Evolutionary conservation across 2,888 invertebrate genomes (phyloP), one percentile per base, ranked within the genome.

Genomic region (Hypsopygia costalis): DNA sequence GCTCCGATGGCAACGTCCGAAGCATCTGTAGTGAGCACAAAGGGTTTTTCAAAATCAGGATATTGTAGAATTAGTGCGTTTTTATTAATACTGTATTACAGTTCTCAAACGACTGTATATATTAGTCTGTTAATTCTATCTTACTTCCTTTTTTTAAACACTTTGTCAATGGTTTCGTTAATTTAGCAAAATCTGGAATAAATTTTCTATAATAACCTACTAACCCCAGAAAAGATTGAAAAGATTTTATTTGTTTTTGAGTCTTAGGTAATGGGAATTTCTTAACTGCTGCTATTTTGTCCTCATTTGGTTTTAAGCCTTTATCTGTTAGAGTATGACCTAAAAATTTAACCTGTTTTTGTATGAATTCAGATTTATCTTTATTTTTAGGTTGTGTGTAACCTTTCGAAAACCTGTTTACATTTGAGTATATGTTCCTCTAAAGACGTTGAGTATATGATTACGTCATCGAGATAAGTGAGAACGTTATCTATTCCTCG

Each of bases 391-490:
- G 1, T 60, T 62, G 11, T 49, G 16, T 16, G 44, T 22, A 59
- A 53, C 37, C 59, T 39, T 0, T 61, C 49, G n/a, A 65, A 63
- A 0, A 60, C 56, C 20, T 47, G 43, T 47, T 43, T 49, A 0
- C 44, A 46, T 37, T 53, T 59, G 0, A 43, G 36, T 8, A 62
- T 1, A n/a, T 64, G 55, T 44, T 63, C 59, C 28, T 56, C 46
- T 6, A 59, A 28, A 1, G 46, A 46, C 20, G 41, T 46, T 1
- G 49, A 51, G 11, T 36, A 49, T 11, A 62, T 51, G 3, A 65
- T 45, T 5, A 66, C 48, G 32, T 66, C 65, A 30, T 65, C 63
- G 0, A 65, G n/a, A 30, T 65, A 63, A 1, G 40, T 51, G 33
- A 40, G 34, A 25, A 47, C 57, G 9, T 62, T 57, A 6, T 48